phyloP scores from a whole-genome alignment of 2,113 vertebrate species.

The Chaetorhynchus papuensis region DNA sequence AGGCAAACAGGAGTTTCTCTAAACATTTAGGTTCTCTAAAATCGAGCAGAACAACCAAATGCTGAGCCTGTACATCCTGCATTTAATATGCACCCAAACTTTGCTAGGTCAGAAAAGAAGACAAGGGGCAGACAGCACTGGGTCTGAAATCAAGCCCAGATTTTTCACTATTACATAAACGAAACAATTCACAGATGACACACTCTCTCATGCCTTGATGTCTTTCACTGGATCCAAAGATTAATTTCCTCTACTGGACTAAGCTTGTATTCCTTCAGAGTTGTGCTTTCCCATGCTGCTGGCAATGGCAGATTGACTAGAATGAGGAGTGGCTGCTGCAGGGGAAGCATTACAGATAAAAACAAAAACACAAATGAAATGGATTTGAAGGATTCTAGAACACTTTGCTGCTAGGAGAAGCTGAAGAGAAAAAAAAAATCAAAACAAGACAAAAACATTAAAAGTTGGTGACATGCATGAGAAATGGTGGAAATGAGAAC shows the following conservation, averaged over 20 bases:
- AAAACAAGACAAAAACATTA: not conserved
- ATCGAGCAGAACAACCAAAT: not conserved
- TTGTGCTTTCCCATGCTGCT: slow-evolving; percentile 57
- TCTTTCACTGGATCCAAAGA: slow-evolving; percentile 47
- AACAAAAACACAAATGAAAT: slow-evolving; percentile 39
- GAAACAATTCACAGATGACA: slow-evolving; percentile 52
- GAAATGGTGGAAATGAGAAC: not conserved
- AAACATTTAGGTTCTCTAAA: not conserved
- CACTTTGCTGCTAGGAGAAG: not conserved
- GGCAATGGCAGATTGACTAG: slow-evolving; percentile 41
- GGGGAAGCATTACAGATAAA: slow-evolving; percentile 55
- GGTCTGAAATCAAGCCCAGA: slow-evolving; percentile 58
- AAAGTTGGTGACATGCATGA: not conserved
- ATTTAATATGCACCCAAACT: not conserved
- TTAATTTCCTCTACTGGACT: slow-evolving; percentile 58
- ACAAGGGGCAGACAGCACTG: not conserved
- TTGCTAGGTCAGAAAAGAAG: not conserved
- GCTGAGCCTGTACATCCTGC: not conserved
- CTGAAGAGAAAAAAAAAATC: not conserved
- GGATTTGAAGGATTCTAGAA: slow-evolving; percentile 25
- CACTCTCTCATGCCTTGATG: slow-evolving; percentile 54
- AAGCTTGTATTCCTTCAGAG: slow-evolving; percentile 55
- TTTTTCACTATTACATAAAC: slow-evolving; percentile 56
- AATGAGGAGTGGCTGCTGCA: slow-evolving; percentile 61
- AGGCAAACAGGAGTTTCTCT: not conserved